Evolutionary conservation across 2,113 vertebrate genomes (phyloP), one percentile per base, ranked within the genome.

Genomic region (Lepisosteus osseus): DNA sequence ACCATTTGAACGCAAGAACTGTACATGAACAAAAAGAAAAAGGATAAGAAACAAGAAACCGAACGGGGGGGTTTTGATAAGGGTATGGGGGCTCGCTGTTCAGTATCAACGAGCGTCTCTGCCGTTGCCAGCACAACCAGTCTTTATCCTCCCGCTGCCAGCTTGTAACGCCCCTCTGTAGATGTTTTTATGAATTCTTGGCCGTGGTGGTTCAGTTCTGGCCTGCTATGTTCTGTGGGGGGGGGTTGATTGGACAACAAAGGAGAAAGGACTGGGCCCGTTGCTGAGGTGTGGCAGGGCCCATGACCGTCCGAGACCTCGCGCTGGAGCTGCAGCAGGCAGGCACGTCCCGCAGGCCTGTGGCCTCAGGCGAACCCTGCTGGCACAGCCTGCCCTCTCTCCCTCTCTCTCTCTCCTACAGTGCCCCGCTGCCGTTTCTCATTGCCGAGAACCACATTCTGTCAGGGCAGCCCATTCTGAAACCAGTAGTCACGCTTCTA

Each of bases 151-250:
- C 11, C 40, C 45, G 9, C 29, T 29, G 29, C 45, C 57, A 41
- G 29, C 63, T 72, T 54, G 56, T 15, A 57, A n/a, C 41, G 65
- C 51, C 71, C 71, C 40, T 54, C 61, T 54, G 9, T 51, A 72
- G 63, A 72, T 72, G 62, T 66, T 66, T 72, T 66, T 55, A 51
- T 72, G 71, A 66, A 72, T 65, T 66, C 66, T 72, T 72, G 51
- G 66, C 66, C 3, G 29, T 40, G 61, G 42, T 42, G 65, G 71
- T 43, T 73, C 67, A 76, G 69, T 74, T 73, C 69, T 76, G 62
- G 69, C 70, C 68, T 71, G 61, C 17, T 40, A 44, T 68, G 68
- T 73, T 65, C 55, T 62, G n/a, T 62, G n/a, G 65, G 55, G 78
- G 63, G 47, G 56, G 61, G 65, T 66, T 54, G 68, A 73, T 73